Conservation (phyloP, 2,888 invertebrate species). For the Lagria hirta region DNA sequence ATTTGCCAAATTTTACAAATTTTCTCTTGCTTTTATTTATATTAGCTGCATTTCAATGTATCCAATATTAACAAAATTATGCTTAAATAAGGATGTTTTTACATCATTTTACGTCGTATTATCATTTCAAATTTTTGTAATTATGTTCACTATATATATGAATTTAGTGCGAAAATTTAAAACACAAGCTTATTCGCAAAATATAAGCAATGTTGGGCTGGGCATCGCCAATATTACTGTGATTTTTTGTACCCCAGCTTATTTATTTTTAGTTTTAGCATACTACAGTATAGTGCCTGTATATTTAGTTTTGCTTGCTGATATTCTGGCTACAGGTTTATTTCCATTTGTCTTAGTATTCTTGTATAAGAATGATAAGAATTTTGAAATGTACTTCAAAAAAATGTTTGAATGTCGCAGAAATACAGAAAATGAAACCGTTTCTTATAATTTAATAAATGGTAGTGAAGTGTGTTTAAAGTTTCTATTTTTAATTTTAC, state of each 20-base stretch:
- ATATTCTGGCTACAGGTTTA: slow-evolving; percentile 11
- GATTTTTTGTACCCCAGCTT: slow-evolving; percentile 14
- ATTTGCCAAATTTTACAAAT: slow-evolving; percentile 10
- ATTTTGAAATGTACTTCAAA: slow-evolving; percentile 18
- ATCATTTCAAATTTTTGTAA: slow-evolving; percentile 11
- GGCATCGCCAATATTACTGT: slow-evolving; percentile 13
- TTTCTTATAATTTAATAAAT: slow-evolving; percentile 11
- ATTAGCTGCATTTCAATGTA: slow-evolving; percentile 7
- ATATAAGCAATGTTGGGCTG: slow-evolving; percentile 6
- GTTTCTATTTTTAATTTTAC: neutral
- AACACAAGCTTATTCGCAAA: neutral
- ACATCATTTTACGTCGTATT: slow-evolving; percentile 13
- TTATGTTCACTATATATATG: slow-evolving; percentile 5
- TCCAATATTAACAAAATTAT: slow-evolving; percentile 13
- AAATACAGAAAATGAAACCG: slow-evolving; percentile 5
- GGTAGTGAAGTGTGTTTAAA: slow-evolving; percentile 5
- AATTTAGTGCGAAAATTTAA: slow-evolving; percentile 7
- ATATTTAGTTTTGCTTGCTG: slow-evolving; percentile 11
- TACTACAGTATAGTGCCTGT: slow-evolving; percentile 10
- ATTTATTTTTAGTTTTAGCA: slow-evolving; percentile 11
- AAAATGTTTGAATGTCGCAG: slow-evolving; percentile 9
- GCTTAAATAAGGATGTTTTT: slow-evolving; percentile 11
- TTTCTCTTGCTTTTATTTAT: slow-evolving; percentile 9
- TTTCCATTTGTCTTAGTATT: slow-evolving; percentile 12
- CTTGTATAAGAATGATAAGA: slow-evolving; percentile 11